Base-by-base conservation (phyloP, 2,888 invertebrate genomes). In the Venustoraphidia nigricollis region DNA sequence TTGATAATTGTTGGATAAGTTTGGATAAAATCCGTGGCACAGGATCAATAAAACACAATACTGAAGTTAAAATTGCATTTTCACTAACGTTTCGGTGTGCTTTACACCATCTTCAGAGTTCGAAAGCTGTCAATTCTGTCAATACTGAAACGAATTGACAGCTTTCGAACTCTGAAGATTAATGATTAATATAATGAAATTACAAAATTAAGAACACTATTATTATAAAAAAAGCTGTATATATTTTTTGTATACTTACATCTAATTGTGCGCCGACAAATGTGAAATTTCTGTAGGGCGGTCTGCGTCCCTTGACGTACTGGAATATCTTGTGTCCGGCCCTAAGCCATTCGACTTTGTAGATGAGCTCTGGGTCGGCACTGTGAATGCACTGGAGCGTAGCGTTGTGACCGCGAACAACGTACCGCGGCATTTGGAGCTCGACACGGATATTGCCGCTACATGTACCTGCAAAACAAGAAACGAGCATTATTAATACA, bases 261-360 rank as follows among this genome's bases (percentile, higher is more conserved):
- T 85, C 83, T 51, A 86, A 74, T 58, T 76, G 77, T 47, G 81
- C 83, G 51, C 86, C 86, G n/a, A 75, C 74, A 49, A 76, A 77
- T 38, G 76, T 73, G 60, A 76, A 79, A 64, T 79, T 73, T 54
- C 72, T 72, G 62, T 79, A 84, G 48, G 86, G 85, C 55, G 85
- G 85, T 62, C 75, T 81, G 52, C 87, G 72, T 56, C 83, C 81
- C 59, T 79, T 80, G 62, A 87, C 81, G 65, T 81, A 87, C 68
- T 85, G 83, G 66, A 86, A 83, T 70, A 87, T 81, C 70, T 85
- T 87, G 62, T 73, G 74, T 56, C 76, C 77, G 56, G 73, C 76
- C 55, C 79, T 77, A 47, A 77, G 71, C 75, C 81, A 83, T 64
- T 82, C 83, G 57, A 87, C 84, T 67, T 86, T 86, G 71, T 85